Conservation (phyloP, 2,113 vertebrate species). For the Lasiurus cinereus region DNA sequence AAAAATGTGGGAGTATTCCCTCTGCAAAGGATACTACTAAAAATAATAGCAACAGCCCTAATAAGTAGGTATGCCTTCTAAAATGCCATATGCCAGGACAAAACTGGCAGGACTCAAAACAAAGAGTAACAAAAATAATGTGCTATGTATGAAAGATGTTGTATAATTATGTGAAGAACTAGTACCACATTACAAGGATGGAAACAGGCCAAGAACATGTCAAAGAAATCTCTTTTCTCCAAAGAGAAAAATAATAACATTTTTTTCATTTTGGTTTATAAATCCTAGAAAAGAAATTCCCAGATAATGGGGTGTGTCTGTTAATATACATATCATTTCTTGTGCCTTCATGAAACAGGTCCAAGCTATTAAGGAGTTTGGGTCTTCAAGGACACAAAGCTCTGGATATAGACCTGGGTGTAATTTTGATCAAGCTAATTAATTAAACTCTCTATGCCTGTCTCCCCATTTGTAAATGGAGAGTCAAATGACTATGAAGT, state of each 20-base stretch:
- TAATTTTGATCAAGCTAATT: constrained; percentile 39
- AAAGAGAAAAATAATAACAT: constrained; percentile 46
- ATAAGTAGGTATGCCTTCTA: background rate
- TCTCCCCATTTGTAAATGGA: background rate
- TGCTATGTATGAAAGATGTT: background rate
- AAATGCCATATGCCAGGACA: background rate
- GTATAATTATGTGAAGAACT: background rate
- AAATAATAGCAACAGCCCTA: background rate
- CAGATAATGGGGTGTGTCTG: background rate
- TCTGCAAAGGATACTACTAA: background rate
- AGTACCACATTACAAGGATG: background rate
- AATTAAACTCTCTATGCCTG: constrained; percentile 21
- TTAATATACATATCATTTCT: background rate
- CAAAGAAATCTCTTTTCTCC: background rate
- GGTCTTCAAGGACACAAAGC: background rate
- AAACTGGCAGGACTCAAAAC: constrained; percentile 31
- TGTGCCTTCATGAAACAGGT: background rate
- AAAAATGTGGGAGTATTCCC: background rate
- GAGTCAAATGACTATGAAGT: constrained; percentile 36
- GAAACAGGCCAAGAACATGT: constrained; percentile 14
- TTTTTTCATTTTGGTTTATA: constrained; percentile 28
- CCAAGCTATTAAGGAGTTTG: background rate
- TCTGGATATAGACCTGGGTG: background rate
- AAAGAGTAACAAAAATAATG: background rate
- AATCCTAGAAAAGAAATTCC: constrained; percentile 37